A percentile compares a stretch with the other conserved stretches of the same genome.
These are phyloP conservation scores for Mobula hypostoma DNA, from an alignment of 2,113 vertebrate genomes.

Conservation along the genomic window DNA sequence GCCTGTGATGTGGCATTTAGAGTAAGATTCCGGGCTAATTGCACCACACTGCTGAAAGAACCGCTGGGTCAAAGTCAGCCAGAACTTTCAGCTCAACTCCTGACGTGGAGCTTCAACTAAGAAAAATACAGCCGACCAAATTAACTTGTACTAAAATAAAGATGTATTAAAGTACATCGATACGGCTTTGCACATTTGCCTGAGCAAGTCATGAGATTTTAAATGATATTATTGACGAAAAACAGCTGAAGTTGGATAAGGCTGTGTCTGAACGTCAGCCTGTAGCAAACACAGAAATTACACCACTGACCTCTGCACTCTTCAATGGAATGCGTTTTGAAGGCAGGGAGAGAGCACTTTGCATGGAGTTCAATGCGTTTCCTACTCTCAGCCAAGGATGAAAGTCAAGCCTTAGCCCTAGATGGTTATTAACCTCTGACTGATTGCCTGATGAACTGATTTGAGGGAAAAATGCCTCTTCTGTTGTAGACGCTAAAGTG, in stretches of 20 bases:
- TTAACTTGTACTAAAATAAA: background rate
- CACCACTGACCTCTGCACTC: too few relatives aligned
- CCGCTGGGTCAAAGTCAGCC: background rate
- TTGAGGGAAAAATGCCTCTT: background rate
- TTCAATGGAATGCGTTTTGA: too few relatives aligned
- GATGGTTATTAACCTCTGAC: background rate
- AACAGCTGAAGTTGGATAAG: background rate
- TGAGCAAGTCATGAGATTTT: background rate
- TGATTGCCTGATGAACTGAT: background rate
- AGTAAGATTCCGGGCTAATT: background rate
- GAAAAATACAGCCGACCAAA: background rate
- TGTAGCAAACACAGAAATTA: background rate
- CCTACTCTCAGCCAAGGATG: too few relatives aligned
- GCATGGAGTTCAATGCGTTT: too few relatives aligned
- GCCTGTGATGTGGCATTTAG: background rate
- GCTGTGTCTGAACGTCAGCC: background rate
- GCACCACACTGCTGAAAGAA: background rate
- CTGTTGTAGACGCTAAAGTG: too few relatives aligned
- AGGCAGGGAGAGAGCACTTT: too few relatives aligned
- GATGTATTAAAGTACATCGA: background rate
- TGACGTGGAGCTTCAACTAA: background rate
- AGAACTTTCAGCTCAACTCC: background rate
- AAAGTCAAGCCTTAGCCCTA: background rate
- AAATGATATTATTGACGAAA: background rate
- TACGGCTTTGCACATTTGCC: background rate